Conservation (phyloP, 2,888 invertebrate genomes). For the Amblyjoppa proteus region DNA sequence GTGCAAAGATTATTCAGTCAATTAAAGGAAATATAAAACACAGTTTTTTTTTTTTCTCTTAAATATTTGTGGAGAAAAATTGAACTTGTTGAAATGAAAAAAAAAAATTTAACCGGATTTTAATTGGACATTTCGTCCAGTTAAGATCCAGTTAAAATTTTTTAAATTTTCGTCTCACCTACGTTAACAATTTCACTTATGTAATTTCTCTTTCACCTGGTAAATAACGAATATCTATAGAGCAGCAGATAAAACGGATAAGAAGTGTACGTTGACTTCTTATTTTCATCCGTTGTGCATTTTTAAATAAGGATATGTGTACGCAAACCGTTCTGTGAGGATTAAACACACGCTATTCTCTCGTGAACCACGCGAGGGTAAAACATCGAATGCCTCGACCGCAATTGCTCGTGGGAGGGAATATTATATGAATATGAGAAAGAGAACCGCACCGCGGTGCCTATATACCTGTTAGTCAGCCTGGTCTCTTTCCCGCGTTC, state of each 20-base stretch:
- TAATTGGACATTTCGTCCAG: not conserved
- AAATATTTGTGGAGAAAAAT: not conserved
- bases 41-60: not conserved
- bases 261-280: not conserved
- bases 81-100: not conserved
- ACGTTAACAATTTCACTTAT: too few relatives aligned
- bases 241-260: not conserved
- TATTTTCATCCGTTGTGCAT: not conserved
- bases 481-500: slow-evolving; percentile 37
- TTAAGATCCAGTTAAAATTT: too few relatives aligned
- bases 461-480: not conserved
- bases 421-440: not conserved
- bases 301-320: not conserved
- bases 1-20: not conserved
- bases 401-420: slow-evolving; percentile 1
- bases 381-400: not conserved
- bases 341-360: not conserved
- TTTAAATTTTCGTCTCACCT: too few relatives aligned
- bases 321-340: not conserved
- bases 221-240: not conserved
- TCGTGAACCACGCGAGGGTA: not conserved
- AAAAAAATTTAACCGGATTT: not conserved
- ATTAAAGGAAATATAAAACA: not conserved
- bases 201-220: not conserved
- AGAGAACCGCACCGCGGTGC: not conserved